Evolutionary conservation across 37 sponge, comb jelly and placozoan genomes (phyloP), one percentile per base, ranked within the genome.

Genomic region (Hormiphora californensis): DNA sequence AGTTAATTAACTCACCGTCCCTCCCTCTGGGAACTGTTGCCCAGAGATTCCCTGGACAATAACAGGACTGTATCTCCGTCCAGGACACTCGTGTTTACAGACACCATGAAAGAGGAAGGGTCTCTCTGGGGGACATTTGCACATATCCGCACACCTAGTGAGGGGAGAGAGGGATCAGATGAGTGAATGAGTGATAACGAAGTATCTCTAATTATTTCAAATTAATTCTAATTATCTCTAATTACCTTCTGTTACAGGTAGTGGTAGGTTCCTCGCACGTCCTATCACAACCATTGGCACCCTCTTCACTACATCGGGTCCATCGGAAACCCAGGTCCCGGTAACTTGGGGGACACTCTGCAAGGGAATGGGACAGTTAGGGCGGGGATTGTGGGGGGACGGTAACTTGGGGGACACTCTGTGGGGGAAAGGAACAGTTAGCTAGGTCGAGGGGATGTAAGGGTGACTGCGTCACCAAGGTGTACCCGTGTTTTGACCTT

Each of bases 291-390:
- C 61, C 61, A 15, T 4, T 57, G 27, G 61, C n/a, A 28, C 61
- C 61, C 7, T 57, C 61, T 12, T 57, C 61, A 30, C 27, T 12
- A 57, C 61, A 57, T 57, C 30, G n/a, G n/a, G 27, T 30, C 61
- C 61, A 57, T 15, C 61, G n/a, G 23, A 57, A 57, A 5, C 61
- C 61, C n/a, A 28, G n/a, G 61, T 57, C 61, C 9, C n/a, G 61
- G 27, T 28, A 57, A 57, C n/a, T 57, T 21, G 61, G 61, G 61
- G 61, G 61, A 57, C 61, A 57, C 61, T 57, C 61, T 57, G 61
- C 30, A 15, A 15, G 15, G 53, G 9, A 15, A 17, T 17, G 53
- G 53, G 53, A 17, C 15, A 49, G 53, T 15, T 49, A 17, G 15
- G 9, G 15, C 53, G 53, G 53, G 53, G 53, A 17, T 49, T 17